phyloP scores from a whole-genome alignment of 2,797 vertebrate species.

The Pampus argenteus region DNA sequence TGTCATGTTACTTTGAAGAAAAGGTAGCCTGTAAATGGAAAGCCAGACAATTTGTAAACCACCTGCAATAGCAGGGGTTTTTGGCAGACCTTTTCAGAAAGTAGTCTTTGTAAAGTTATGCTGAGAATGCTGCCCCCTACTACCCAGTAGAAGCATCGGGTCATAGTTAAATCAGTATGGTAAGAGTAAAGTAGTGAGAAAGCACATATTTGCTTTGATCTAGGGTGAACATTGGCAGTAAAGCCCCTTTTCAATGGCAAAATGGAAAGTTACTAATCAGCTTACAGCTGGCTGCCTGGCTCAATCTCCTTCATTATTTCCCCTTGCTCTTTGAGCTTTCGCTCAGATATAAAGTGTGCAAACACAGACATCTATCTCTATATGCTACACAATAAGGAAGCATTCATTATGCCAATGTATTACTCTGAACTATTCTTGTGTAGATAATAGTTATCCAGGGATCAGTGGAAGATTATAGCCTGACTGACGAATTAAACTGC shows the following conservation, averaged over 20 bases:
- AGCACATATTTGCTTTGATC: conserved; percentile 79
- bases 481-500: conserved; percentile 18
- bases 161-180: conserved; percentile 42
- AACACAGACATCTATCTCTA: conserved; percentile 52
- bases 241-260: conserved; percentile 66
- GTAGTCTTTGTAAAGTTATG: conserved; percentile 59
- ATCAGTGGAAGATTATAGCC: conserved; percentile 39
- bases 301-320: conserved; percentile 72
- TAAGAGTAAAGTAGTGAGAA: conserved; percentile 56
- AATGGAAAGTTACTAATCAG: conserved; percentile 80
- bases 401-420: conserved; percentile 22
- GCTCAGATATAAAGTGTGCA: conserved; percentile 67
- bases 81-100: conserved; percentile 70
- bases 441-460: conserved; percentile 14
- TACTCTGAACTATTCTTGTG: conserved; percentile 18
- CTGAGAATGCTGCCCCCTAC: conserved; percentile 59
- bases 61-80: conserved; percentile 75
- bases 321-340: conserved; percentile 54
- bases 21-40: conserved; percentile 79
- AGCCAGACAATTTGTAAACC: conserved; percentile 79
- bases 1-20: conserved; percentile 77
- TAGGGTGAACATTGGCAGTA: conserved; percentile 62
- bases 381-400: conserved; percentile 35
- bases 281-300: conserved; percentile 70
- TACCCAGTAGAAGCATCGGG: conserved; percentile 51